phyloP scores from a whole-genome alignment of 2,888 invertebrate genomes.

The Brenthis ino region DNA sequence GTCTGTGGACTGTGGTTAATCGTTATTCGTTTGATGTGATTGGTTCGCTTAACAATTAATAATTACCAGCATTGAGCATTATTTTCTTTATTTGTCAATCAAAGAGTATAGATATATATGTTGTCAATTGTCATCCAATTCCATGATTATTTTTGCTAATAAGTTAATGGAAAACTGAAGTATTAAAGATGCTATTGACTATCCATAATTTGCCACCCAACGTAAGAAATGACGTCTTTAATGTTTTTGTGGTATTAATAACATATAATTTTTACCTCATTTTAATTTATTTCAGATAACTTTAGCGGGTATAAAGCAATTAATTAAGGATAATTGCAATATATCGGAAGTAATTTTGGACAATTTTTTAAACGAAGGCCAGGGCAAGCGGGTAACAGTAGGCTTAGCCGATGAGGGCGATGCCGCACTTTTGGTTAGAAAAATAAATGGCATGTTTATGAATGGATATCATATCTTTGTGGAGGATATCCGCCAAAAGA shows the following conservation, averaged over 20 bases:
- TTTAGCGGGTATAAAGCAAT: conserved; percentile 43
- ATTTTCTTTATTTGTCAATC: too few relatives aligned
- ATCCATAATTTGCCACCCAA: conserved; percentile 49
- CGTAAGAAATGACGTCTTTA: conserved; percentile 38
- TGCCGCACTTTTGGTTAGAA: conserved; percentile 45
- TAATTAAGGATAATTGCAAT: conserved; percentile 48
- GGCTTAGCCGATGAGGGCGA: conserved; percentile 50
- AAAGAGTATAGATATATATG: too few relatives aligned
- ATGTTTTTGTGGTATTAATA: neutral
- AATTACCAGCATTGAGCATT: too few relatives aligned
- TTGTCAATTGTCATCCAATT: too few relatives aligned
- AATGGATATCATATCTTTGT: conserved; percentile 45
- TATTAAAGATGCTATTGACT: conserved; percentile 46
- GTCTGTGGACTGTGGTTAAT: too few relatives aligned
- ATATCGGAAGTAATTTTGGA: conserved; percentile 48
- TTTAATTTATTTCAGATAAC: conserved; percentile 39
- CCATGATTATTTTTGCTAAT: too few relatives aligned
- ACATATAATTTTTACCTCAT: neutral
- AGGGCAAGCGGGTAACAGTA: conserved; percentile 46
- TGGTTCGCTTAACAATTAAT: too few relatives aligned
- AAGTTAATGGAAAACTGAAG: neutral
- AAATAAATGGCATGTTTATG: conserved; percentile 46
- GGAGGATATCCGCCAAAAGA: conserved; percentile 46
- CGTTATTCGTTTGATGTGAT: too few relatives aligned
- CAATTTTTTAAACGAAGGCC: conserved; percentile 45